Base-by-base conservation (phyloP, 1,140 invertebrate genomes). In the Aplysia californica region DNA sequence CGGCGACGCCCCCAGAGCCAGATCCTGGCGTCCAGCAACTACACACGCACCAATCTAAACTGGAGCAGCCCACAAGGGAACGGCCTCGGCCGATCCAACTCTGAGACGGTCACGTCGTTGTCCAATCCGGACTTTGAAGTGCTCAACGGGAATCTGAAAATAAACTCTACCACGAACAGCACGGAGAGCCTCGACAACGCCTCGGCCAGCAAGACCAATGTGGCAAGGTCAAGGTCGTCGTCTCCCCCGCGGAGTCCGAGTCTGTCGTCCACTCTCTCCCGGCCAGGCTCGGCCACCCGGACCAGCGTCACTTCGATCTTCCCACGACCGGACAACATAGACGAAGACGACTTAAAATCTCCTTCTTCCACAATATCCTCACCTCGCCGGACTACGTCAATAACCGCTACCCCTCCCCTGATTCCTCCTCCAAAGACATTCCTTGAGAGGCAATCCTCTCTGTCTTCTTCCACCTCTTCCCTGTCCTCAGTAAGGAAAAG, bases 381-480 rank as follows among this genome's bases (percentile, higher is more conserved):
- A 15, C 55, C 3, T 55, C 50, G 1, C 3, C 29, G 29, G 68
- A 70, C 6, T 55, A 41, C 26, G 33, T n/a, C 33, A 26, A 2
- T 29, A 20, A 1, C 39, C 23, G 29, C 50, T 3, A 18, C 38
- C 1, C 68, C 68, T 4, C 68, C 68, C 6, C 31, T 72, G n/a
- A 72, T 72, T 15, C 56, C 70, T 1, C 44, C 70, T 2, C 70
- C 70, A 31, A 61, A 59, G 21, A 36, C 55, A 15, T 72, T 72
- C 39, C 55, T 61, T 72, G 18, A 61, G 29, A 5, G 70, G 26
- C 70, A 72, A 38, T 23, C 31, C 55, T 61, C 56, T 2, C n/a
- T 61, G 21, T 72, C 70, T 1, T 72, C 70, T 1, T 59, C 55
- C 15, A 61, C 70, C n/a, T 72, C 58, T 4, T 72, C 70, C 5